These are phyloP conservation scores for Cephalopachus bancanus DNA, from an alignment of 2,797 vertebrate species.

Conservation along the genomic window DNA sequence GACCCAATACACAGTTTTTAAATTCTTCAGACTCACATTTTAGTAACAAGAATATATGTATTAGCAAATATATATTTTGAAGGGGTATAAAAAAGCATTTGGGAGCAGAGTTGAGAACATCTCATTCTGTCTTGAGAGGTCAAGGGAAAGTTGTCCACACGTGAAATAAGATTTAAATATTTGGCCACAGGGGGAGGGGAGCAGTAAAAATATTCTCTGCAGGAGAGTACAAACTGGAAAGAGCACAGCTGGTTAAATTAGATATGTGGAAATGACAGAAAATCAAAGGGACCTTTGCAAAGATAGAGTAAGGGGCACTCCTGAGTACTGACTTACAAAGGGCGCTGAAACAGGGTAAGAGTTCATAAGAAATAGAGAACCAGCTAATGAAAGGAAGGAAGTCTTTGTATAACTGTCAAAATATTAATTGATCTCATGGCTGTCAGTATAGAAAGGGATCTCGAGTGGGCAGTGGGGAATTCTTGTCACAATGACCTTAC, in stretches of 20 bases:
- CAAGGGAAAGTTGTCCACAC: neutral
- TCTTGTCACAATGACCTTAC: neutral
- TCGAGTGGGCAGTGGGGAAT: neutral
- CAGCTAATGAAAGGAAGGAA: neutral
- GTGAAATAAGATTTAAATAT: neutral
- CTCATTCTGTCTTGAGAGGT: neutral
- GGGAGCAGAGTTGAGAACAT: neutral
- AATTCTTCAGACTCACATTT: neutral
- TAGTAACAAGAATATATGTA: conserved; percentile 11
- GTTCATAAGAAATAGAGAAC: neutral
- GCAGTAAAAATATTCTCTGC: neutral
- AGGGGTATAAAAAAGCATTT: neutral
- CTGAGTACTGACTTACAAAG: neutral
- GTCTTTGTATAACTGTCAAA: neutral
- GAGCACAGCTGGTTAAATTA: neutral
- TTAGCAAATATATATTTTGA: neutral
- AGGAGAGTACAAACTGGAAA: neutral
- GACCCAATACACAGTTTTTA: neutral
- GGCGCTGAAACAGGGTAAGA: neutral
- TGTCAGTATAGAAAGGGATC: neutral
- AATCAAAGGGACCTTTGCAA: neutral
- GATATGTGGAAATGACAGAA: neutral
- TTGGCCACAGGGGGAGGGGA: neutral
- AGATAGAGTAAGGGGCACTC: neutral
- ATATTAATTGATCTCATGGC: conserved; percentile 5